These are phyloP conservation scores for Rambutsinella grinnellia DNA, from an alignment of 2,888 invertebrate genomes.

Conservation along the genomic window DNA sequence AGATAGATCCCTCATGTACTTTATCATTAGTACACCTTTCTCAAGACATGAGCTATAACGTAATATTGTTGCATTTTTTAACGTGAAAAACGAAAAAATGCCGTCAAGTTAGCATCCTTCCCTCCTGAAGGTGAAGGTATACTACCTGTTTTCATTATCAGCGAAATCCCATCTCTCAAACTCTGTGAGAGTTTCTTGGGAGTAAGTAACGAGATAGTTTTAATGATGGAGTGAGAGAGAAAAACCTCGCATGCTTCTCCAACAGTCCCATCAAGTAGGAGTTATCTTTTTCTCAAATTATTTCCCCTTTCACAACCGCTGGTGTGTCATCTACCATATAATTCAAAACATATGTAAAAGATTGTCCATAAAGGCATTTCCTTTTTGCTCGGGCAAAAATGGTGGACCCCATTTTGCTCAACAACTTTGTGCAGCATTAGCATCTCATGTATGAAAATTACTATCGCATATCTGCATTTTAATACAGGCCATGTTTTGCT, in stretches of 20 bases:
- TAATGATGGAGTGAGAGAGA: background rate
- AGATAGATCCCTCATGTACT: background rate
- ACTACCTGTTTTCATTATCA: slow-evolving; percentile 1
- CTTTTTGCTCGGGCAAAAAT: no score
- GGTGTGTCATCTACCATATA: slow-evolving; percentile 13
- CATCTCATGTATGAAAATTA: no score
- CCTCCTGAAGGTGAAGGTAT: slow-evolving; percentile 17
- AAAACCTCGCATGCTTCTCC: slow-evolving; percentile 9
- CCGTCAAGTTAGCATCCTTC: slow-evolving; percentile 1
- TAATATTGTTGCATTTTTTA: background rate
- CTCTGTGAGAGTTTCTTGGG: slow-evolving; percentile 7
- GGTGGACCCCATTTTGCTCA: no score
- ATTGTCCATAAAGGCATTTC: no score
- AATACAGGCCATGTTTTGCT: no score
- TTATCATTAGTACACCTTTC: background rate
- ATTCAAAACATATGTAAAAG: no score
- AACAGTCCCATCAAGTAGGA: no score
- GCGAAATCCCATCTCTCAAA: background rate
- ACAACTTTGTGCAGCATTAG: no score
- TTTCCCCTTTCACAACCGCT: slow-evolving; percentile 1
- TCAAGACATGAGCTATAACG: background rate
- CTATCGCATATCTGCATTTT: no score
- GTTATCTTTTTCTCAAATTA: background rate
- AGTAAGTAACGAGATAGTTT: background rate
- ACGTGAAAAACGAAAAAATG: background rate